Conservation (phyloP, 2,113 vertebrate genomes). For the Osmerus mordax region DNA sequence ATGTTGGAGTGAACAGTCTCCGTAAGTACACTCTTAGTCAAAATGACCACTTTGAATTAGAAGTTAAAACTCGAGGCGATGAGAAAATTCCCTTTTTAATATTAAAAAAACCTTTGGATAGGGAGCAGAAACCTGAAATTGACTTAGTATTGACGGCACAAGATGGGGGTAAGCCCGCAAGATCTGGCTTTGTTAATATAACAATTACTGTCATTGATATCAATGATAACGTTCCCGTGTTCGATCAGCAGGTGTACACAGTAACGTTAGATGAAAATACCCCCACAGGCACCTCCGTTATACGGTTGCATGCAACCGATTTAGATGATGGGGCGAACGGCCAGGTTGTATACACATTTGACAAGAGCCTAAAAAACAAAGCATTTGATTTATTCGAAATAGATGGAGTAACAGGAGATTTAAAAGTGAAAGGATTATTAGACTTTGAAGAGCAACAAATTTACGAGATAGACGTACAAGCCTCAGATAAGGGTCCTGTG, state of each 20-base stretch:
- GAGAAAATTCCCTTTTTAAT: conserved; percentile 41
- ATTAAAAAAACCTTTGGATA: conserved; percentile 35
- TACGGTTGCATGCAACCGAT: conserved; percentile 34
- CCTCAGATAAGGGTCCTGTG: conserved; percentile 23
- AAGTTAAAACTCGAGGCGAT: conserved; percentile 31
- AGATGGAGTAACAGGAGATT: conserved; percentile 22
- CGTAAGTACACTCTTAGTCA: conserved; percentile 28
- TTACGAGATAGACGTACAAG: conserved; percentile 43
- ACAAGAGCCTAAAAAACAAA: conserved; percentile 12
- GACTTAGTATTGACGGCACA: conserved; percentile 29
- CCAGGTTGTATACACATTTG: conserved; percentile 29
- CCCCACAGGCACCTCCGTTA: conserved; percentile 12
- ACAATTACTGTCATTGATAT: conserved; percentile 36
- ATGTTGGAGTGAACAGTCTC: conserved; percentile 33
- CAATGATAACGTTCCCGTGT: conserved; percentile 44
- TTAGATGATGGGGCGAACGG: conserved; percentile 43
- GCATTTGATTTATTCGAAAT: conserved; percentile 31
- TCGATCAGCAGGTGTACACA: conserved; percentile 31
- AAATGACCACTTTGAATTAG: conserved; percentile 35
- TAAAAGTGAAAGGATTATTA: conserved; percentile 27
- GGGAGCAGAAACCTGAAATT: conserved; percentile 23
- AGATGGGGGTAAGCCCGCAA: conserved; percentile 36
- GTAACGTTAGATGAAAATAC: conserved; percentile 35
- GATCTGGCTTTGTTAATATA: conserved; percentile 31
- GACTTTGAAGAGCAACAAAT: conserved; percentile 30